Conservation (phyloP, 2,113 vertebrate species). For the Xyrauchen texanus region DNA sequence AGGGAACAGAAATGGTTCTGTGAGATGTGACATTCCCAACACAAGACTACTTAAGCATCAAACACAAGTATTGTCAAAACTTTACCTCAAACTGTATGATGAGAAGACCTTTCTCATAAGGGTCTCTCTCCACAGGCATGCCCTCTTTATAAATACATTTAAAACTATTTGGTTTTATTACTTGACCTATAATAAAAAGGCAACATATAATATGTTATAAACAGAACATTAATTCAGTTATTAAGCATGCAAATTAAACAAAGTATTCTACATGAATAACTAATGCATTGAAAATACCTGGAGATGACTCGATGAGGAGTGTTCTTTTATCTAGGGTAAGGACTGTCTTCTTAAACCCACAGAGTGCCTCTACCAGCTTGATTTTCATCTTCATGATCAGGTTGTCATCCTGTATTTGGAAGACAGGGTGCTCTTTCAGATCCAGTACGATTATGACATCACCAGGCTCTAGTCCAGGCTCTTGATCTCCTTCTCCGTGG, state of each 20-base stretch:
- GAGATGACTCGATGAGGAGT: conserved; percentile 79
- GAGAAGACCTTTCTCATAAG: conserved; percentile 85
- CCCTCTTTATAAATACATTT: conserved; percentile 87
- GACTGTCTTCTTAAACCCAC: conserved; percentile 89
- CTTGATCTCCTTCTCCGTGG: conserved; percentile 94
- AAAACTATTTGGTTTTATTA: conserved; percentile 83
- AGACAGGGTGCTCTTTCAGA: conserved; percentile 87
- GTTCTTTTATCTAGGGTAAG: conserved; percentile 84
- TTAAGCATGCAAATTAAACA: no score
- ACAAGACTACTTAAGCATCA: no score
- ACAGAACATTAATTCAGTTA: not conserved
- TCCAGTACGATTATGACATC: conserved; percentile 93
- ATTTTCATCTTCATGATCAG: conserved; percentile 89
- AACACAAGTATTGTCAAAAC: no score
- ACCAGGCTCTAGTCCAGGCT: conserved; percentile 92
- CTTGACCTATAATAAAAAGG: conserved; percentile 77
- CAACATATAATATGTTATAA: not conserved
- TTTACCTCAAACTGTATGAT: conserved; percentile 88
- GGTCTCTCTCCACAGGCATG: conserved; percentile 87
- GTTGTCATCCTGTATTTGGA: conserved; percentile 83
- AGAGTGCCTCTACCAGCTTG: conserved; percentile 88
- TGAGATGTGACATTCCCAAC: no score
- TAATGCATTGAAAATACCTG: conserved; percentile 73
- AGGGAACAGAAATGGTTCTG: no score
- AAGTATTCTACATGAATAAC: not conserved